Conservation (phyloP, 2,888 invertebrate species). For the Meteorus colon region DNA sequence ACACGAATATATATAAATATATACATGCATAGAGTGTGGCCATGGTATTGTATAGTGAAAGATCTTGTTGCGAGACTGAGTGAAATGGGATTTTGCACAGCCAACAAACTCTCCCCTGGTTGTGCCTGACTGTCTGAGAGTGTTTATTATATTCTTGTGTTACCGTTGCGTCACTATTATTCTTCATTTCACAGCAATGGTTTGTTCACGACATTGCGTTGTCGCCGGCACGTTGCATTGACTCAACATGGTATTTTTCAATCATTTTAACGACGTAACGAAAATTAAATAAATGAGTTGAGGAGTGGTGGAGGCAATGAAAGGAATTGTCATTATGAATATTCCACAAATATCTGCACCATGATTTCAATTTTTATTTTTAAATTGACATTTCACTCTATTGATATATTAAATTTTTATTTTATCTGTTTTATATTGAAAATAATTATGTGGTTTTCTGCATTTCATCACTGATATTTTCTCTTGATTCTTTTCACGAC, state of each 20-base stretch:
- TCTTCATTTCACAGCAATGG: conserved; percentile 30
- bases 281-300: background rate
- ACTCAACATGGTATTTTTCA: conserved; percentile 40
- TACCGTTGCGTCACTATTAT: conserved; percentile 48
- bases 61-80: conserved; percentile 7
- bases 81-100: conserved; percentile 10
- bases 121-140: conserved; percentile 40
- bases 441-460: no score
- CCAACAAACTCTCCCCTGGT: conserved; percentile 21
- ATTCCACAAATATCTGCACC: no score
- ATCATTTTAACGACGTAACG: conserved; percentile 18
- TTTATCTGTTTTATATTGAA: no score
- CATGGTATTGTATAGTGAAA: background rate
- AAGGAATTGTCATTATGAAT: background rate
- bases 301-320: background rate
- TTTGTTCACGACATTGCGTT: conserved; percentile 27
- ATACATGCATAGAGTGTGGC: background rate
- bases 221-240: conserved; percentile 33
- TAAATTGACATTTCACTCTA: no score
- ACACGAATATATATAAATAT: background rate
- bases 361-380: no score
- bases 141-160: conserved; percentile 38
- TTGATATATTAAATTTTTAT: no score
- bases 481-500: no score
- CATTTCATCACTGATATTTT: no score